Base-by-base conservation (phyloP, 2,797 vertebrate species). In the Sarcoramphus papa region DNA sequence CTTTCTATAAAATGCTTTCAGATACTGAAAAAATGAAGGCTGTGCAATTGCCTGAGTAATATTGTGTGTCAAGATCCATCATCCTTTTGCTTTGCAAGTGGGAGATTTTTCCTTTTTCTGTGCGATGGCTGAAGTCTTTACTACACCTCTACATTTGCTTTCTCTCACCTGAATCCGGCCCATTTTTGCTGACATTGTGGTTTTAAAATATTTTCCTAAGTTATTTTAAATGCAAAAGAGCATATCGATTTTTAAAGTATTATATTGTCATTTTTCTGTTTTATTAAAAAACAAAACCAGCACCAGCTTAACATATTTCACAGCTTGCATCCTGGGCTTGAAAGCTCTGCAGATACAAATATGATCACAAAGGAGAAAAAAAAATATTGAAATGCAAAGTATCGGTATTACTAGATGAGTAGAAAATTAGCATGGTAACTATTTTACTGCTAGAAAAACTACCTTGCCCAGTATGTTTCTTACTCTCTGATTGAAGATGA, bases 401-500 rank as follows among this genome's bases (percentile, higher is more conserved):
- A 72, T 67, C 1, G 6, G 50, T 88, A 63, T 91, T 92, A 86
- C 65, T 93, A 68, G 62, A 89, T 76, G 80, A 92, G 81, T 96
- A 75, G n/a, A 91, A 81, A 96, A 96, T 91, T 88, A 95, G 85
- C 93, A 76, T 50, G 21, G 83, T 92, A 97, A 80, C 88, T 95
- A 47, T 97, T 97, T 96, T 76, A 69, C 27, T 92, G 78, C 57
- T 92, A 68, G 37, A 37, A 37, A 59, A 91, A 57, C 64, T 91
- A 76, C 90, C 89, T 35, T 62, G 50, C 78, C 80, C 5, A 2
- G 25, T 85, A 12, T 76, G 81, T 89, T 92, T 97, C 83, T 95
- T 92, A 60, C 76, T 89, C 69, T 77, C 37, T 97, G 97, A 97
- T 67, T 96, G 93, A 97, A 91, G 95, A 92, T 95, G 87, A 97